Evolutionary conservation across 1,140 invertebrate species (phyloP).

Genomic region (Acromyrmex echinatior): DNA sequence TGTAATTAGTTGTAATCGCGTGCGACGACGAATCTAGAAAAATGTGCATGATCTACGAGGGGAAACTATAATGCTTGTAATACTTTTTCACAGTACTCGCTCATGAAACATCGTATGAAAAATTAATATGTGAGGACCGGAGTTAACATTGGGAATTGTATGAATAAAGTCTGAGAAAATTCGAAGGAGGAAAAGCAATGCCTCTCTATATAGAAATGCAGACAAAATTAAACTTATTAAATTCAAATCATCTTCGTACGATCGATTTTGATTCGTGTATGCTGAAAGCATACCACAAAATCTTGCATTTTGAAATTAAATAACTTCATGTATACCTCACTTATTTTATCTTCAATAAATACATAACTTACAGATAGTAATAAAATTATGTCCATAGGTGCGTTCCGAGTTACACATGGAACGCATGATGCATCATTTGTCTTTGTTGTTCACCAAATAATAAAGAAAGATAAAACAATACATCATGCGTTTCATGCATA

Average conservation of each 20-base stretch:
- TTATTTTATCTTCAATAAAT: not conserved
- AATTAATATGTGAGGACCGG: not conserved
- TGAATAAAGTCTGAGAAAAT: not conserved
- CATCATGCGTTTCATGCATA: too few relatives aligned
- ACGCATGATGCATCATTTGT: too few relatives aligned
- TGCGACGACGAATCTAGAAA: constrained; percentile 51
- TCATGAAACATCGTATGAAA: constrained; percentile 21
- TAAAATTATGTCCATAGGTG: not conserved
- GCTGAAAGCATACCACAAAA: constrained; percentile 17
- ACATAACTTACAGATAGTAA: not conserved
- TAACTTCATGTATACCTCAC: not conserved
- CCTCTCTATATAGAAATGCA: constrained; percentile 11
- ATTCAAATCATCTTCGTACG: not conserved
- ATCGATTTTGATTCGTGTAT: constrained; percentile 15
- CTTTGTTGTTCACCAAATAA: too few relatives aligned
- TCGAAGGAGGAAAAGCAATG: constrained; percentile 3
- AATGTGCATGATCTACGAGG: constrained; percentile 50
- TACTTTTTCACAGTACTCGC: constrained; percentile 83
- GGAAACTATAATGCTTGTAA: constrained; percentile 72
- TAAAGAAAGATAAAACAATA: too few relatives aligned
- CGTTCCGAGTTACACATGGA: too few relatives aligned
- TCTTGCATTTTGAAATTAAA: constrained; percentile 22
- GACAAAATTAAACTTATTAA: constrained; percentile 1
- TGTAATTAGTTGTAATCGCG: constrained; percentile 47
- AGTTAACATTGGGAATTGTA: not conserved